These are phyloP conservation scores for Chaetorhynchus papuensis DNA, from an alignment of 2,113 vertebrate genomes.

Conservation along the genomic window DNA sequence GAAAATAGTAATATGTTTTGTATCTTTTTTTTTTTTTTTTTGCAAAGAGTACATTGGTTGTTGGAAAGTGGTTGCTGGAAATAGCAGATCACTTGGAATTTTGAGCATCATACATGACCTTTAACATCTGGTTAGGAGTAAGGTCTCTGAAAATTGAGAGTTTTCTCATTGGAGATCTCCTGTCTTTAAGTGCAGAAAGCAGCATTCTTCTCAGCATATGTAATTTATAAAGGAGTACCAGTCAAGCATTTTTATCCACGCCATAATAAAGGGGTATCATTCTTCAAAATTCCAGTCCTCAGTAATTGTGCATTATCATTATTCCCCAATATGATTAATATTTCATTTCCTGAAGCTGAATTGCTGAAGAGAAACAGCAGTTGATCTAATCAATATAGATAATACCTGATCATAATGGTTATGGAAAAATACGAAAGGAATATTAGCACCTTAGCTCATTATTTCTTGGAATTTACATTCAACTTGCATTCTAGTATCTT, in stretches of 20 bases:
- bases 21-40: background rate
- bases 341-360: background rate
- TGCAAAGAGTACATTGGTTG: accelerated
- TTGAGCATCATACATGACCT: background rate
- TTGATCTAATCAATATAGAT: background rate
- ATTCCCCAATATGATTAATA: background rate
- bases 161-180: background rate
- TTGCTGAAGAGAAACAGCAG: background rate
- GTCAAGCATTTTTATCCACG: background rate
- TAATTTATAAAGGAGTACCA: background rate
- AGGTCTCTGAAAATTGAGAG: background rate
- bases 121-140: background rate
- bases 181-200: background rate
- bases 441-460: background rate
- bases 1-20: background rate
- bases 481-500: background rate
- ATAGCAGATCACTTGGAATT: background rate
- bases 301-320: background rate
- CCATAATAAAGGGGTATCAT: background rate
- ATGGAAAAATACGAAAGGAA: background rate
- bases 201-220: background rate
- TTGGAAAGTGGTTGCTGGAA: background rate
- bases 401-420: background rate
- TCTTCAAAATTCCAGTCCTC: background rate
- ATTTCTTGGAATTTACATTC: background rate